Evolutionary conservation across 2,797 vertebrate genomes (phyloP).

Genomic region (Enteromius viviparus): DNA sequence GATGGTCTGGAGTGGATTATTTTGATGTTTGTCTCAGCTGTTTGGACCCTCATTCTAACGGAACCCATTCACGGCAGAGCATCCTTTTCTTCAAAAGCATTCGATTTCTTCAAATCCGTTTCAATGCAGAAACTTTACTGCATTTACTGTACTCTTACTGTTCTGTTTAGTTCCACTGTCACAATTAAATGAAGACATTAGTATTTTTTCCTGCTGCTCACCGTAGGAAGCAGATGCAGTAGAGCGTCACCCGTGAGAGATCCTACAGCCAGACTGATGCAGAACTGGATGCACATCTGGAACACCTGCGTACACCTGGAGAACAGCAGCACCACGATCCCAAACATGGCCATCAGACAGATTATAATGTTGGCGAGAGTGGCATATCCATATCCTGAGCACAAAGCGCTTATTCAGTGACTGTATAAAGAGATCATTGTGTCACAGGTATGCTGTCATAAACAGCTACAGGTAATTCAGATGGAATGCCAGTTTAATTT

Average conservation of each 20-base stretch:
- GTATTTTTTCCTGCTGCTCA: slow-evolving; percentile 57
- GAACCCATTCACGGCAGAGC: background rate
- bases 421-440: background rate
- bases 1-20: background rate
- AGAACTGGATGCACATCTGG: slow-evolving; percentile 84
- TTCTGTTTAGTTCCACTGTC: background rate
- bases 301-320: slow-evolving; percentile 74
- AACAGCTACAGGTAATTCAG: background rate
- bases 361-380: slow-evolving; percentile 83
- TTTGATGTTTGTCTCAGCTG: background rate
- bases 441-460: background rate
- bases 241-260: slow-evolving; percentile 87
- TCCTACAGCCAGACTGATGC: slow-evolving; percentile 88
- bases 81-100: background rate
- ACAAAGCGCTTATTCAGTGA: slow-evolving; percentile 8
- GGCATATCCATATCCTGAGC: slow-evolving; percentile 85
- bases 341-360: slow-evolving; percentile 78
- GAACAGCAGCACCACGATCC: slow-evolving; percentile 82
- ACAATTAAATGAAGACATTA: background rate
- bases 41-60: background rate
- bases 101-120: background rate
- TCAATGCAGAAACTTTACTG: background rate
- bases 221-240: slow-evolving; percentile 85
- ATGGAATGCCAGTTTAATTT: background rate
- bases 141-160: background rate